A percentile compares a stretch with the other conserved stretches of the same genome.
Conservation (phyloP, 37 sponge, comb jelly and placozoan species). For the Halichondria panicea region DNA sequence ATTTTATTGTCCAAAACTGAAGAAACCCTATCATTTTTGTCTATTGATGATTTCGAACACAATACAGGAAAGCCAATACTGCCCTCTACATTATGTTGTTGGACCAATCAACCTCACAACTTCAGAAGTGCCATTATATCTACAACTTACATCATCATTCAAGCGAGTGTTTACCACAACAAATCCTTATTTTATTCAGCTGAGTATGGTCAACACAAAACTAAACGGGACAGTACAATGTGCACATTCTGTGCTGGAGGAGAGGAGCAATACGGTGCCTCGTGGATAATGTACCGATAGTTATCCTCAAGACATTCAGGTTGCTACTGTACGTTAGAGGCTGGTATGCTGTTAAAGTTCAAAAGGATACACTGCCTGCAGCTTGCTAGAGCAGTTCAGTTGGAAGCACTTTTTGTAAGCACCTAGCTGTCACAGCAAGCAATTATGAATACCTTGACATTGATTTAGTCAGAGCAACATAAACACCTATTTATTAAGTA, state of each 20-base stretch:
- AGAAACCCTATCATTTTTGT: constrained; percentile 5
- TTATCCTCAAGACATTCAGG: neutral
- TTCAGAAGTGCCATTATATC: neutral
- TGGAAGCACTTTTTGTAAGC: neutral
- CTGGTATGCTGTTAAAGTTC: neutral
- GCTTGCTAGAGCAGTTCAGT: neutral
- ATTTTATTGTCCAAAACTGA: neutral
- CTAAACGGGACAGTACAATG: constrained; percentile 6
- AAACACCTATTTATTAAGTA: too few relatives aligned
- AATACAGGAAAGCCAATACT: neutral
- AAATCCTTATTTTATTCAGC: neutral
- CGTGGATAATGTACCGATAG: neutral
- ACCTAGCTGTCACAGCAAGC: neutral
- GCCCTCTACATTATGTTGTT: neutral
- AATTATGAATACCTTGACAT: neutral
- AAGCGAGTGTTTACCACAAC: neutral
- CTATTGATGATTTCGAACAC: neutral
- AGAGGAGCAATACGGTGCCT: neutral
- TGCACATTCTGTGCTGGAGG: neutral
- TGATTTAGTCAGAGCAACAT: too few relatives aligned
- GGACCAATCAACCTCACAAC: neutral
- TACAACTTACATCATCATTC: neutral
- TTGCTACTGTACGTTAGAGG: neutral
- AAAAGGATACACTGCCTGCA: too few relatives aligned
- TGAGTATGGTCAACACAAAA: neutral